A percentile compares a stretch with the other conserved stretches of the same genome.
phyloP scores from a whole-genome alignment of 2,797 vertebrate species.

The Channa striata region DNA sequence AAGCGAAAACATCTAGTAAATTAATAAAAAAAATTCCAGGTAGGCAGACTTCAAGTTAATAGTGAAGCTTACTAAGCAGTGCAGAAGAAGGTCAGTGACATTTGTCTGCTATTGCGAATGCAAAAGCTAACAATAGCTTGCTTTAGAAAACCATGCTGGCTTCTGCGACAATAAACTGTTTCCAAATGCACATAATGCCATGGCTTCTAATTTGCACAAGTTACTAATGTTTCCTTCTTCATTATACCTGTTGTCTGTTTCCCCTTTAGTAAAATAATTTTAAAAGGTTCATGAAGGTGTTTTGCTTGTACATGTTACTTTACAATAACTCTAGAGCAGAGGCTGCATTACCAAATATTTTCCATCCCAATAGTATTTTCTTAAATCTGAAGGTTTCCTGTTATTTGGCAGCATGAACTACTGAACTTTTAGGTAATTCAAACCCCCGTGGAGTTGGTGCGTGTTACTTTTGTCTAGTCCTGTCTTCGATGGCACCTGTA shows the following conservation, averaged over 20 bases:
- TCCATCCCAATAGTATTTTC: too few relatives aligned
- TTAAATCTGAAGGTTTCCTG: too few relatives aligned
- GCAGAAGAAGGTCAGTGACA: constrained; percentile 48
- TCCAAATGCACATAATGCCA: constrained; percentile 36
- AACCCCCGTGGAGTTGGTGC: too few relatives aligned
- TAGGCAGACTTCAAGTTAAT: constrained; percentile 11
- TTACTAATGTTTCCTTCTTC: neutral
- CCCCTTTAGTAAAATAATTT: neutral
- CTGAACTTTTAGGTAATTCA: too few relatives aligned
- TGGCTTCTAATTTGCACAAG: constrained; percentile 20
- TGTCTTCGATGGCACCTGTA: too few relatives aligned
- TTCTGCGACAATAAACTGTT: constrained; percentile 31
- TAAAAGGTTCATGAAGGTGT: neutral
- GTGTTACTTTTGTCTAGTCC: too few relatives aligned
- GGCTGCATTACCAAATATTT: too few relatives aligned
- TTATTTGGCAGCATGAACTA: too few relatives aligned
- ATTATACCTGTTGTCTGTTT: neutral
- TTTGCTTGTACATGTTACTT: neutral
- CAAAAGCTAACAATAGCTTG: constrained; percentile 49
- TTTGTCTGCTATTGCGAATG: constrained; percentile 34
- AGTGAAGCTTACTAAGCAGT: neutral
- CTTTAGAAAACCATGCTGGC: constrained; percentile 24
- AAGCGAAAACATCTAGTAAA: neutral
- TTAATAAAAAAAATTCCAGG: neutral
- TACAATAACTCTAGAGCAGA: too few relatives aligned